Base-by-base conservation (phyloP, 2,888 invertebrate species). In the Callinectes sapidus region DNA sequence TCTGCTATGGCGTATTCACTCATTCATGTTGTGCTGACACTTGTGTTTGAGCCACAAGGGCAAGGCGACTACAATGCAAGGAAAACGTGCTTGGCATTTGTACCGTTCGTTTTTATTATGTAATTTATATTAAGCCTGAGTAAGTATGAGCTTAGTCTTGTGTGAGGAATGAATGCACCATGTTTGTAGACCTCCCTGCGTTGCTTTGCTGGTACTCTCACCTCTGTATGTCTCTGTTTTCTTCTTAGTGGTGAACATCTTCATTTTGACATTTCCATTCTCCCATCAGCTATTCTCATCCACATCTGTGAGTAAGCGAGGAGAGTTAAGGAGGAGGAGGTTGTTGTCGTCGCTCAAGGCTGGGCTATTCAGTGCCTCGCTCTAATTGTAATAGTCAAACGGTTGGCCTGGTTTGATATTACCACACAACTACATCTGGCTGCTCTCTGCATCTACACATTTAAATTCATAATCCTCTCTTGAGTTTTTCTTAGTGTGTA, bases 401-500 rank as follows among this genome's bases (percentile, higher is more conserved):
- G 28, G 71, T 71, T 71, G 71, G 71, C 28, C 13, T 71, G 71
- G 71, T 71, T n/a, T 71, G 71, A 71, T 71, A 71, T 71, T 71
- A 71, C 13, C 71, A 61, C 61, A 61, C 71, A 28, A 18, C 18
- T 61, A 61, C 28, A 71, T 71, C 71, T 28, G 71, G 28, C 71
- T 28, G 71, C 71, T 71, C 18, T 18, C 28, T 71, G 61, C 61
- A 61, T 61, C 23, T 61, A 61, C 61, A 16, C 8, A 8, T 48
- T 48, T 10, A 48, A 48, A 48, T 61, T 16, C 61, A 61, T 48
- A 8, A 6, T 71, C 28, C 28, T 71, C 10, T 10, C 13, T 28
- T 71, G 10, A 13, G 3, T n/a, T 81, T 81, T 81, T 16, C 10
- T 81, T 35, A 32, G 5, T 81, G 35, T 28, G 71, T 16, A 23